Evolutionary conservation across 2,797 vertebrate species (phyloP).

Genomic region (Toxotes lorentzi): DNA sequence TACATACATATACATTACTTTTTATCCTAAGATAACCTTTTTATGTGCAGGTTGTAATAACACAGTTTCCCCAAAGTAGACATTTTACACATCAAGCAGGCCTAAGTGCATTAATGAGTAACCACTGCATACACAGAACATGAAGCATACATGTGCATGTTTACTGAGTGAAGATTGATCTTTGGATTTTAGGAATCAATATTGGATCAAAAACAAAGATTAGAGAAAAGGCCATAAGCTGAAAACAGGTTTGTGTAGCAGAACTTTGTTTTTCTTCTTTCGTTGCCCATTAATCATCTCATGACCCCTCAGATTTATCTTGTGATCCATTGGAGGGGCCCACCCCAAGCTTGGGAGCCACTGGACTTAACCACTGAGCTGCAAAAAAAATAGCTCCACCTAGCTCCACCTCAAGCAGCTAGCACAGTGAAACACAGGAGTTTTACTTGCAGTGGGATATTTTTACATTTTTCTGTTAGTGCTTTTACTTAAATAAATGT

Average conservation of each 20-base stretch:
- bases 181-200: background rate
- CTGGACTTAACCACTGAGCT: background rate
- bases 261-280: too few relatives aligned
- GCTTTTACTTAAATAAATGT: background rate
- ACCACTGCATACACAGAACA: too few relatives aligned
- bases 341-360: background rate
- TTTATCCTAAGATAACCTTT: too few relatives aligned
- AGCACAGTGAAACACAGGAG: background rate
- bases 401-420: background rate
- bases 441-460: background rate
- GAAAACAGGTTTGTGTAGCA: too few relatives aligned
- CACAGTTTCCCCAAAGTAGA: too few relatives aligned
- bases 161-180: background rate
- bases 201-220: background rate
- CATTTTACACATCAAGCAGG: too few relatives aligned
- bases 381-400: background rate
- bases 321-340: background rate
- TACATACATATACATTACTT: too few relatives aligned
- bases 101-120: too few relatives aligned
- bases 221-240: too few relatives aligned
- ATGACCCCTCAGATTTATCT: background rate
- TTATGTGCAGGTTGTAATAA: too few relatives aligned
- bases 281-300: too few relatives aligned
- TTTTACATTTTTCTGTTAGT: background rate
- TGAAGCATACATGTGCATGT: too few relatives aligned